Percentiles rank a stretch among this genome's conserved stretches.
Evolutionary conservation across 2,113 vertebrate genomes (phyloP).

Genomic region (Centropus unirufus): DNA sequence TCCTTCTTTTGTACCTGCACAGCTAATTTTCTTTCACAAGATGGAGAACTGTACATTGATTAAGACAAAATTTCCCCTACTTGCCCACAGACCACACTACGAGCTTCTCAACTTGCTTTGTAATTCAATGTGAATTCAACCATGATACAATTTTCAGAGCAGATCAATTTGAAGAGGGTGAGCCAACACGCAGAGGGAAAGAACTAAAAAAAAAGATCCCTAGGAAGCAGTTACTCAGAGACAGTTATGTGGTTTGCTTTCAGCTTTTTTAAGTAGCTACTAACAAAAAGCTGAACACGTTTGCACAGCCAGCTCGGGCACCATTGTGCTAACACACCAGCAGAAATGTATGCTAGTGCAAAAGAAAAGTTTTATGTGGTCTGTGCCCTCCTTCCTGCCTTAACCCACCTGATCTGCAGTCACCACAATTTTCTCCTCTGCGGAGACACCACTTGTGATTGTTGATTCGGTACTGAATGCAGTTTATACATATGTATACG

Average conservation of each 20-base stretch:
- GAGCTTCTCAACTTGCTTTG: slow-evolving; percentile 14
- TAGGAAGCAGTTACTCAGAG: neutral
- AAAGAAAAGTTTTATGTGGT: neutral
- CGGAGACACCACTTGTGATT: neutral
- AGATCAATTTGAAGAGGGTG: slow-evolving; percentile 28
- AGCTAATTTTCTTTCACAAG: slow-evolving; percentile 51
- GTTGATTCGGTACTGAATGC: neutral
- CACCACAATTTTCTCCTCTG: neutral
- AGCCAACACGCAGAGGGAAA: neutral
- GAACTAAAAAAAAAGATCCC: slow-evolving; percentile 33
- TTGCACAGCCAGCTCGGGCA: neutral
- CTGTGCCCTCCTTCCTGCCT: neutral
- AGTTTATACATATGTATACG: neutral
- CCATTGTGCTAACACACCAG: neutral
- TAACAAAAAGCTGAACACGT: neutral
- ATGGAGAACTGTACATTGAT: slow-evolving; percentile 53
- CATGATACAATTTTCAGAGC: slow-evolving; percentile 58
- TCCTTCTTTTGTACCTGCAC: slow-evolving; percentile 34
- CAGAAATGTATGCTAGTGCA: neutral
- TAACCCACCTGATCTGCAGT: neutral
- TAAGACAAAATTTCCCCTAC: slow-evolving; percentile 50
- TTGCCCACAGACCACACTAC: slow-evolving; percentile 19
- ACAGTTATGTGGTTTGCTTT: neutral
- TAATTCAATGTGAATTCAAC: slow-evolving; percentile 50
- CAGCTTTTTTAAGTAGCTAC: neutral